These are phyloP conservation scores for Gambusia yucatana DNA, from an alignment of 2,797 vertebrate species.

Conservation along the genomic window DNA sequence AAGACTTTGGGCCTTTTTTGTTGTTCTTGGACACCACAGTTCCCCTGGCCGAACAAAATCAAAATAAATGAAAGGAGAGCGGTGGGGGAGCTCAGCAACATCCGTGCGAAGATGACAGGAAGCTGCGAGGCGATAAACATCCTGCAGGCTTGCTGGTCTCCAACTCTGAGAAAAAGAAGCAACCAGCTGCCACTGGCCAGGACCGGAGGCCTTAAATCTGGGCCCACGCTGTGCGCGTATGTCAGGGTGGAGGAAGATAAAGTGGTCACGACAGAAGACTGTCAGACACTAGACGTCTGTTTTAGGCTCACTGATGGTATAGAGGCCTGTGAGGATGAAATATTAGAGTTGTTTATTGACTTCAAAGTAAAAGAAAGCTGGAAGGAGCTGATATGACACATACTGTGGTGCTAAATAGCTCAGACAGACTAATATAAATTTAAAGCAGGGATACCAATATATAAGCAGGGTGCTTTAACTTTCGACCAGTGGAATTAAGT, in stretches of 20 bases:
- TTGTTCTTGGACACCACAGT: conserved; percentile 10
- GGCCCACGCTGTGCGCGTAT: conserved; percentile 33
- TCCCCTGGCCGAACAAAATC: conserved; percentile 13
- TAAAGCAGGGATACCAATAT: background rate
- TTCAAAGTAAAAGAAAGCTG: background rate
- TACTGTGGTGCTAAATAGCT: background rate
- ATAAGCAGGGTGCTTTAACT: background rate
- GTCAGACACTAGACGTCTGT: conserved; percentile 6
- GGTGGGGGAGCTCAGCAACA: background rate
- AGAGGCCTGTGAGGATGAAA: background rate
- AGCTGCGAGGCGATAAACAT: conserved; percentile 23
- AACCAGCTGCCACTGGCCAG: conserved; percentile 52
- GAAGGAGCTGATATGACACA: background rate
- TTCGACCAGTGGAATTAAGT: background rate
- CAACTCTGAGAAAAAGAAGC: background rate
- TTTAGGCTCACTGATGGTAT: background rate
- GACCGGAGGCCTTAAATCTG: conserved; percentile 23
- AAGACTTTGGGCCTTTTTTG: background rate
- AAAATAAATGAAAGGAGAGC: conserved; percentile 23
- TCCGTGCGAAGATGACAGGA: conserved; percentile 20
- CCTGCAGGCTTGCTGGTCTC: conserved; percentile 37
- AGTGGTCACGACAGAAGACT: conserved; percentile 18
- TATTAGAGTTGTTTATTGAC: background rate
- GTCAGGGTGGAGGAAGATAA: conserved; percentile 20
- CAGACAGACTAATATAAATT: background rate